Evolutionary conservation across 2,797 vertebrate species (phyloP), one percentile per base, ranked within the genome.

Genomic region (Hippoglossus hippoglossus): DNA sequence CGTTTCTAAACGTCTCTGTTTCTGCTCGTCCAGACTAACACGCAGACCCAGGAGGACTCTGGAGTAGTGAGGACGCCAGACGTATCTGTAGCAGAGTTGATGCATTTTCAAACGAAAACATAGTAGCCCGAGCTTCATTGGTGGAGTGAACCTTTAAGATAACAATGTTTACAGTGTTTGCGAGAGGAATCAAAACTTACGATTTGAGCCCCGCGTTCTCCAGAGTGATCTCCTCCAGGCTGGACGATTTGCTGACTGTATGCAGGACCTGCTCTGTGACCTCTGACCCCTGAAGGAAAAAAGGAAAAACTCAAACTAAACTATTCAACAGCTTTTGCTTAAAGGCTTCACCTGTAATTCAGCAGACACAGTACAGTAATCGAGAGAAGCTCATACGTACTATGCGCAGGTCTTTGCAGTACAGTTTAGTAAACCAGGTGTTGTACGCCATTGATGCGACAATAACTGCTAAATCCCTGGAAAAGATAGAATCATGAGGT

Each of bases 211-310:
- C 96, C 0, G 94, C 93, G 0, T 97, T 97, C 92, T 97, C 96
- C 93, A 98, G 93, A 7, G 96, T 96, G 85, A 98, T 89, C 88
- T 97, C 97, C 90, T 97, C 96, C 5, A 97, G 92, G 82, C 95
- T 96, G 87, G 95, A 96, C 3, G 96, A 97, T 85, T 97, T 96
- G 90, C 96, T 97, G 87, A 97, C 85, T 0, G 96, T 96, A 80
- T 97, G 96, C 66, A 98, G 92, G 62, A 97, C 95, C 91, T 98
- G 97, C 80, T 98, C 97, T 1, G 95, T 94, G 31, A 97, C 96
- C 92, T 98, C 97, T 26, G 97, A 97, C 65, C 96, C 96, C 96
- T 97, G 71, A 11, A 39, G 24, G 2, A 46, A 25, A 76, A 74
- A 70, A 5, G 25, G 2, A 46, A 57, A 24, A n/a, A 58, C 3